phyloP scores from a whole-genome alignment of 1,140 invertebrate genomes.

The Heterodera schachtii region DNA sequence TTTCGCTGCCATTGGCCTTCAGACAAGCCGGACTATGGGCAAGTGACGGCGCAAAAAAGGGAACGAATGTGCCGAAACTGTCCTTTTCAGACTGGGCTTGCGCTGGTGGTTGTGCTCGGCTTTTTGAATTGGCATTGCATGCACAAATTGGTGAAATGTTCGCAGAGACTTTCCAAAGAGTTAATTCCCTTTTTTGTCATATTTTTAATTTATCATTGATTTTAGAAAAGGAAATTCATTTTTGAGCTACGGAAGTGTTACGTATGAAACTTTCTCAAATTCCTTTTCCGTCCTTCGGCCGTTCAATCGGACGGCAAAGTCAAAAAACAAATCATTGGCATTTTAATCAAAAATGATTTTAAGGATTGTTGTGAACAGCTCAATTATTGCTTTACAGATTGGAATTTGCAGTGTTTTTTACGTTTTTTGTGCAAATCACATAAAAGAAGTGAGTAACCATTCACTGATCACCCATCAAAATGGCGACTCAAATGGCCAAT shows the following conservation, averaged over 20 bases:
- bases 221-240: slow-evolving; percentile 46
- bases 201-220: not conserved
- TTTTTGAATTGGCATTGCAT: slow-evolving; percentile 57
- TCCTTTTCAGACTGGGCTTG: slow-evolving; percentile 44
- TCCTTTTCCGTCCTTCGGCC: slow-evolving; percentile 44
- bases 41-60: not conserved
- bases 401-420: slow-evolving; percentile 63
- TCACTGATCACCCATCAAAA: too few species aligned
- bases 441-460: slow-evolving; percentile 46
- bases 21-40: slow-evolving; percentile 59
- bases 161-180: slow-evolving; percentile 54
- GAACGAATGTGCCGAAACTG: not conserved
- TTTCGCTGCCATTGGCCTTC: slow-evolving; percentile 57
- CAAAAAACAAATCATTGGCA: not conserved
- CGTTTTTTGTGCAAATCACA: slow-evolving; percentile 55
- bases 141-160: slow-evolving; percentile 59
- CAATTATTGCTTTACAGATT: slow-evolving; percentile 50
- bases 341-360: not conserved
- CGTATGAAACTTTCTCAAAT: slow-evolving; percentile 49
- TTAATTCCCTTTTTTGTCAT: slow-evolving; percentile 10
- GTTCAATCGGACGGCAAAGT: slow-evolving; percentile 39
- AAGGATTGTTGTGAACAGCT: slow-evolving; percentile 38
- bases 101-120: slow-evolving; percentile 54
- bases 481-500: too few species aligned
- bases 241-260: slow-evolving; percentile 58